Percentiles rank a stretch among this genome's conserved stretches.
phyloP scores from a whole-genome alignment of 2,888 invertebrate genomes.

The Auanema sp. region DNA sequence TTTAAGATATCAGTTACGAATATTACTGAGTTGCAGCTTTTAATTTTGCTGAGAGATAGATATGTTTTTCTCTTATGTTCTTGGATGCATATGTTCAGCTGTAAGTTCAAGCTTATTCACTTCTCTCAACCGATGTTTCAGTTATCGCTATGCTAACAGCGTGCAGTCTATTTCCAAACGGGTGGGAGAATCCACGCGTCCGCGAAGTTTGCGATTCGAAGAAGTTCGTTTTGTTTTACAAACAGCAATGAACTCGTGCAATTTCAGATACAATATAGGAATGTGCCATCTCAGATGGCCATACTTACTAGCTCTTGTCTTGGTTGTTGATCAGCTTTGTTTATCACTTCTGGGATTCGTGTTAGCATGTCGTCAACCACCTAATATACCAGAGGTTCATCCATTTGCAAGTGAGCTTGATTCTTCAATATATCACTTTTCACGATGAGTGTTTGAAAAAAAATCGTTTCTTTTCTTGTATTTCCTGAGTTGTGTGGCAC shows the following conservation, averaged over 20 bases:
- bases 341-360: slow-evolving; percentile 66
- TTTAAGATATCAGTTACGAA: slow-evolving; percentile 63
- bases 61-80: slow-evolving; percentile 86
- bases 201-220: slow-evolving; percentile 64
- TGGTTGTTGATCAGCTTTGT: slow-evolving; percentile 66
- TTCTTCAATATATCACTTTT: too few relatives aligned
- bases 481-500: too few relatives aligned
- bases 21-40: slow-evolving; percentile 33
- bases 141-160: slow-evolving; percentile 65
- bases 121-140: slow-evolving; percentile 40
- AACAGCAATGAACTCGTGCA: background rate
- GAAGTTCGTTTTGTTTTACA: slow-evolving; percentile 19
- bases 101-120: slow-evolving; percentile 71
- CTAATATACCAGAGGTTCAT: slow-evolving; percentile 37
- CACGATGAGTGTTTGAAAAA: background rate
- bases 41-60: slow-evolving; percentile 50
- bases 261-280: slow-evolving; percentile 60
- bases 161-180: slow-evolving; percentile 66
- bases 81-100: slow-evolving; percentile 91
- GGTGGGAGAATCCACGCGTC: slow-evolving; percentile 65
- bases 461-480: background rate
- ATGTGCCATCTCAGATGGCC: slow-evolving; percentile 67
- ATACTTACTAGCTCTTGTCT: slow-evolving; percentile 66
- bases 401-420: slow-evolving; percentile 16
- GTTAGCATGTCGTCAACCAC: slow-evolving; percentile 61